Evolutionary conservation across 2,888 invertebrate species (phyloP), one percentile per base, ranked within the genome.

Genomic region (Cryptocephalus moraei): DNA sequence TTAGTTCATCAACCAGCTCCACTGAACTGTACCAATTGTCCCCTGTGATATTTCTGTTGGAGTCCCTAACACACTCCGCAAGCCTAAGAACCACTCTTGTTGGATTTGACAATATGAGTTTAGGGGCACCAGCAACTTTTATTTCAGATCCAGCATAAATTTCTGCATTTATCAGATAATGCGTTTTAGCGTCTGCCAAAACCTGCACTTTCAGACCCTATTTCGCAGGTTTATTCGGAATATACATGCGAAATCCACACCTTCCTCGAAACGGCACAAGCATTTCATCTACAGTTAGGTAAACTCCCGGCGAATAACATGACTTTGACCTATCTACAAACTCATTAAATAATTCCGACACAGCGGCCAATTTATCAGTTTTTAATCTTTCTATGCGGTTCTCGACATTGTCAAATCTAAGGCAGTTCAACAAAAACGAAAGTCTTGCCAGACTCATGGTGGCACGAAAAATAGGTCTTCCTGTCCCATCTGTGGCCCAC

Each of bases 181-280:
- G n/a, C n/a, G n/a, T n/a, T n/a, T n/a, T n/a, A n/a, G n/a, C n/a
- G n/a, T n/a, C n/a, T n/a, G n/a, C n/a, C n/a, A n/a, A n/a, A n/a
- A n/a, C n/a, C n/a, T n/a, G n/a, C n/a, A n/a, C n/a, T n/a, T n/a
- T n/a, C n/a, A n/a, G n/a, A n/a, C n/a, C n/a, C n/a, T n/a, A n/a
- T n/a, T n/a, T n/a, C n/a, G n/a, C n/a, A n/a, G 50, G 56, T 49
- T 55, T 56, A 39, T 49, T 55, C 9, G 53, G 51, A 33, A 56
- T 51, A 41, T 53, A 56, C 51, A 56, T 53, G 39, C 48, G 36
- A 39, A 56, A 56, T 12, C 46, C 43, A 46, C 54, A 55, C 41
- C 47, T 44, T 22, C 47, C 51, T 41, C 54, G 41, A 47, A 55
- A 51, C 34, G 50, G 49, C 33, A 55, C 47, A 32, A 54, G 48